Evolutionary conservation across 2,888 invertebrate genomes (phyloP).

Genomic region (Poecilobothrus nobilitatus): DNA sequence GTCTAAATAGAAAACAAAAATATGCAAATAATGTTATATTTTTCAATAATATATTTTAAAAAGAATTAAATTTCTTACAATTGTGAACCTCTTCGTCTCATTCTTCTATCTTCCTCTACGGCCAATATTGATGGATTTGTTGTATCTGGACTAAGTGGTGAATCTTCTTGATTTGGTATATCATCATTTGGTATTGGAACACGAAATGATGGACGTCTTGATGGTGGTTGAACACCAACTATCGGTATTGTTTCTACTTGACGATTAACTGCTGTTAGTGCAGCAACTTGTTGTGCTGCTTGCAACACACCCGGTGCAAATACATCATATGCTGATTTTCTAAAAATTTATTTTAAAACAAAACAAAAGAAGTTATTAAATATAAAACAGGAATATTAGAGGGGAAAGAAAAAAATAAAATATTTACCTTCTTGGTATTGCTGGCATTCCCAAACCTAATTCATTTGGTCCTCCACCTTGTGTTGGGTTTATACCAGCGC

Average conservation of each 20-base stretch:
- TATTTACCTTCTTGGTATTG: constrained; percentile 60
- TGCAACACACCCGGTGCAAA: constrained; percentile 57
- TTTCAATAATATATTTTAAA: constrained; percentile 4
- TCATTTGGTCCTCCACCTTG: constrained; percentile 37
- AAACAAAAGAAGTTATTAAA: constrained; percentile 9
- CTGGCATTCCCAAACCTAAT: constrained; percentile 58
- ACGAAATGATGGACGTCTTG: constrained; percentile 55
- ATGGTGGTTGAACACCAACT: constrained; percentile 34
- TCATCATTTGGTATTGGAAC: constrained; percentile 50
- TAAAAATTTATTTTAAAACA: constrained; percentile 21
- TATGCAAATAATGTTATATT: constrained; percentile 12
- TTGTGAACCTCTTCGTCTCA: constrained; percentile 71
- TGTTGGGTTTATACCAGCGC: constrained; percentile 22
- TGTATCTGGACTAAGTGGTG: constrained; percentile 48
- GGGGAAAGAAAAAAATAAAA: constrained; percentile 4
- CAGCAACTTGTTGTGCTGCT: constrained; percentile 37
- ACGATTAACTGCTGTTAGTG: constrained; percentile 39
- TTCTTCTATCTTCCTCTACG: constrained; percentile 63
- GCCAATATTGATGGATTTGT: constrained; percentile 49
- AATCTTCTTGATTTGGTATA: constrained; percentile 44
- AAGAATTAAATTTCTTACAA: constrained; percentile 54
- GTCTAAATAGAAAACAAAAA: constrained; percentile 46
- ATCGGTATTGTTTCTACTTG: constrained; percentile 35
- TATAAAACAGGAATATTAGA: constrained; percentile 4
- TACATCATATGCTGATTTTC: constrained; percentile 71